Conservation (phyloP, 2,797 vertebrate species). For the Brotogeris chrysoptera region DNA sequence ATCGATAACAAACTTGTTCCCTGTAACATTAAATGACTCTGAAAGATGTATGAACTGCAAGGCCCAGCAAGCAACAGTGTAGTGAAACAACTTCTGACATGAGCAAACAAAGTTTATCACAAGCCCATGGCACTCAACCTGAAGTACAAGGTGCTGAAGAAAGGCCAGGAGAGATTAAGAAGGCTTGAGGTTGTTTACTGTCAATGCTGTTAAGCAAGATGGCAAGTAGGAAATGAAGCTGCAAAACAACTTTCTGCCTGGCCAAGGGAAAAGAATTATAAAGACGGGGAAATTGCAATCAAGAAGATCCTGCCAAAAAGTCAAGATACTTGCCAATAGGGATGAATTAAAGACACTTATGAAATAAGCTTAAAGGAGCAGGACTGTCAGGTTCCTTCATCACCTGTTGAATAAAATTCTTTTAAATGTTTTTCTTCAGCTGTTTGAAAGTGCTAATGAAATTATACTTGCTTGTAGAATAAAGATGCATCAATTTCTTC, state of each 20-base stretch:
- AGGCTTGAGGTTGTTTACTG: not conserved
- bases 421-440: not conserved
- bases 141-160: not conserved
- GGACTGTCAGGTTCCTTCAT: not conserved
- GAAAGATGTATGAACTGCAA: not conserved
- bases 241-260: not conserved
- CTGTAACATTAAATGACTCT: not conserved
- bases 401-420: not conserved
- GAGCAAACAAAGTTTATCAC: not conserved
- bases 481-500: not conserved
- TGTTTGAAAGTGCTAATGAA: not conserved
- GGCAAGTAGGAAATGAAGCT: not conserved
- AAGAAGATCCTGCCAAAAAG: not conserved
- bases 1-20: not conserved
- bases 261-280: not conserved
- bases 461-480: not conserved
- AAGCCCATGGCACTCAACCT: not conserved
- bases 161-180: not conserved
- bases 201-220: not conserved
- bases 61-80: not conserved
- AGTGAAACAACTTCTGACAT: not conserved
- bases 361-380: not conserved
- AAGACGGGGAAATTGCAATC: not conserved
- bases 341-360: not conserved
- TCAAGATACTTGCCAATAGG: not conserved